Conservation (phyloP, 2,113 vertebrate species). For the Labeo catla region DNA sequence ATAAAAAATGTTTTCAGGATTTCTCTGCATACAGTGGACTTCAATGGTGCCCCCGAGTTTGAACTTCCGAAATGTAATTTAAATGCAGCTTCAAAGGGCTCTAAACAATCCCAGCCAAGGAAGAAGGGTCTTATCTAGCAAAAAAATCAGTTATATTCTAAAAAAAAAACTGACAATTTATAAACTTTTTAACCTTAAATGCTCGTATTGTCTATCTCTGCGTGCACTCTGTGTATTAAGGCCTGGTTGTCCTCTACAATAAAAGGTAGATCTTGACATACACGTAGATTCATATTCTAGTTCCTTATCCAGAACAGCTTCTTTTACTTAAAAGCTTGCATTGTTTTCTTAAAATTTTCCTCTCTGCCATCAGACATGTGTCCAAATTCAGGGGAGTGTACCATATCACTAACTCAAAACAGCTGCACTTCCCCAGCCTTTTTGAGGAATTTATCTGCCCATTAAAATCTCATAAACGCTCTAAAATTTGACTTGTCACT, state of each 20-base stretch:
- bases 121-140: too few relatives aligned
- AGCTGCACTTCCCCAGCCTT: conserved; percentile 30
- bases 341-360: conserved; percentile 4
- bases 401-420: conserved; percentile 40
- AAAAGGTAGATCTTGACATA: neutral
- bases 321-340: neutral
- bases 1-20: too few relatives aligned
- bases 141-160: too few relatives aligned
- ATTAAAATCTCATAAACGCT: conserved; percentile 36
- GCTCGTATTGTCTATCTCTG: too few relatives aligned
- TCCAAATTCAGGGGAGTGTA: conserved; percentile 17
- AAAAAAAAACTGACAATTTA: too few relatives aligned
- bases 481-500: neutral
- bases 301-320: neutral
- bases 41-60: too few relatives aligned
- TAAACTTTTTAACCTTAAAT: too few relatives aligned
- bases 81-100: too few relatives aligned
- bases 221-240: too few relatives aligned
- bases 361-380: conserved; percentile 23
- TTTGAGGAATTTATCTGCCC: conserved; percentile 39
- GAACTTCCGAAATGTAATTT: too few relatives aligned
- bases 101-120: too few relatives aligned
- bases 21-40: too few relatives aligned
- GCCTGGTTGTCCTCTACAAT: neutral
- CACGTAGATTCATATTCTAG: neutral